Conservation (phyloP, 1,140 invertebrate genomes). For the Drosophila teissieri region DNA sequence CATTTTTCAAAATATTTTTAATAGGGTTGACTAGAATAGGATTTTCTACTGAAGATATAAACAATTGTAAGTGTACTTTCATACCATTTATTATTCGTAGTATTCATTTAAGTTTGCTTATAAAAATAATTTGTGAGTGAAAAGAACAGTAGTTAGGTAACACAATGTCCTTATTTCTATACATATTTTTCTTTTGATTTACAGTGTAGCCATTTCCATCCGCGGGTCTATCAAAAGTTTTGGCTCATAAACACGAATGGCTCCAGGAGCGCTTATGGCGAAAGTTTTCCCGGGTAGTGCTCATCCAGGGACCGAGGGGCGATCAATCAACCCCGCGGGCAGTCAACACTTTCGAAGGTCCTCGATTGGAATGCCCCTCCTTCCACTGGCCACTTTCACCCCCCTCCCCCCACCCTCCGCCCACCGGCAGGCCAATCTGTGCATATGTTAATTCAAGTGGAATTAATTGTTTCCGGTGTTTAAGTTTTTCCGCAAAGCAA, state of each 20-base stretch:
- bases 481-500: slow-evolving; percentile 83
- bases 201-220: not conserved
- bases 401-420: slow-evolving; percentile 1
- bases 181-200: not conserved
- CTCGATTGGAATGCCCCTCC: slow-evolving; percentile 22
- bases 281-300: slow-evolving; percentile 31
- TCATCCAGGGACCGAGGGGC: slow-evolving; percentile 29
- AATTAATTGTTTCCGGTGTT: slow-evolving; percentile 85
- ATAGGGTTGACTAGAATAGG: not conserved
- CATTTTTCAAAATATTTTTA: not conserved
- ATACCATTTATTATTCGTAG: no score
- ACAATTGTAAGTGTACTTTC: no score
- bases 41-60: no score
- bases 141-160: no score
- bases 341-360: slow-evolving; percentile 69
- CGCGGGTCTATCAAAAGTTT: slow-evolving; percentile 57
- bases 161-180: no score
- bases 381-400: slow-evolving; percentile 3
- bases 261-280: slow-evolving; percentile 23
- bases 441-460: slow-evolving; percentile 84
- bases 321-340: slow-evolving; percentile 65
- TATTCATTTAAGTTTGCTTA: no score
- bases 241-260: slow-evolving; percentile 68
- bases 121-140: no score
- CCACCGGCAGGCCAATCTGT: slow-evolving; percentile 48